Evolutionary conservation across 2,797 vertebrate genomes (phyloP), one percentile per base, ranked within the genome.

Genomic region (Synanceia verrucosa): DNA sequence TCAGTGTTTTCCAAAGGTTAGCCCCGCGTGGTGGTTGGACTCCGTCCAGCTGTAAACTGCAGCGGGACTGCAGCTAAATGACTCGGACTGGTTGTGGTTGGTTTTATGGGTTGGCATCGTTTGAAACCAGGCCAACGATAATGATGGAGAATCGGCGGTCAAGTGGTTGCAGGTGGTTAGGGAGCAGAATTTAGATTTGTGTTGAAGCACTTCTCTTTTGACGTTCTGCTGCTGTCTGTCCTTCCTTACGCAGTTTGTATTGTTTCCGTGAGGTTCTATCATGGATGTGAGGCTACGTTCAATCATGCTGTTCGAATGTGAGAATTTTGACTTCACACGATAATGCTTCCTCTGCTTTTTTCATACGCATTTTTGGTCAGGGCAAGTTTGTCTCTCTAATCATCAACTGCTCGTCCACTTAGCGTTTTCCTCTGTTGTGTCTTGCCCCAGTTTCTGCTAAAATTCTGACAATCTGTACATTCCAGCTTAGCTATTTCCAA

Each of bases 1-100:
- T 89, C 89, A 74, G 88, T 91, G 88, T 90, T 92, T 91, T 91
- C 80, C 83, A 86, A 93, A 91, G 90, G 89, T 93, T 90, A 86
- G 87, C 76, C 79, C 87, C 44, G 81, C 75, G 34, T 83, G 84
- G 80, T 70, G 70, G 57, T 83, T 93, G 89, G 88, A 89, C 50
- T 48, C 8, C 1, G 11, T 89, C 91, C 89, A 92, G 84, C 70
- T 85, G 66, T 14, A 41, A 85, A 87, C 86, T 81, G 65, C 84
- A 85, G 73, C 62, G 70, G 70, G 78, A 87, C 81, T 79, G 58
- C 70, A 63, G 28, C 74, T 76, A 73, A 87, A 88, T 68, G 73
- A 80, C 72, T 67, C 21, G 71, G 81, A 73, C 85, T 78, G 87
- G 84, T 64, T 68, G 85, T 60, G 85, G 87, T 78, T 76, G 80